Evolutionary conservation across 2,797 vertebrate genomes (phyloP).

Genomic region (Poliocrania exsul): DNA sequence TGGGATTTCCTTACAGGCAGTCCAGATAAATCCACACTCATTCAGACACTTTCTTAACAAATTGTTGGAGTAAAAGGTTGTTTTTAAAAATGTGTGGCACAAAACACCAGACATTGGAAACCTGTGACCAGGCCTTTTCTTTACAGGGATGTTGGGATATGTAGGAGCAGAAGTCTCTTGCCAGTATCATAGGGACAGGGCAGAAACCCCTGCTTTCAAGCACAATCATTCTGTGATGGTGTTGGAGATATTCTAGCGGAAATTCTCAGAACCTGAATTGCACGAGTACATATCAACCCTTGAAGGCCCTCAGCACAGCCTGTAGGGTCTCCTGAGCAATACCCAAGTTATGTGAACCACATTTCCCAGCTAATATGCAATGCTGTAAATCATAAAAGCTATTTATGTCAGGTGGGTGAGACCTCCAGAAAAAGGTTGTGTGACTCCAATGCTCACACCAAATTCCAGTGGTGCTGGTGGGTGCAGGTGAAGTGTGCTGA

Average conservation of each 20-base stretch:
- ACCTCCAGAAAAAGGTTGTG: background rate
- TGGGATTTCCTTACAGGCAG: slow-evolving; percentile 55
- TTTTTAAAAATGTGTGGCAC: background rate
- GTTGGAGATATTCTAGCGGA: rapidly evolving
- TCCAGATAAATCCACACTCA: slow-evolving; percentile 46
- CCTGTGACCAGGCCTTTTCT: background rate
- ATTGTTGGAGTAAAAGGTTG: background rate
- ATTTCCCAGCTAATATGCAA: background rate
- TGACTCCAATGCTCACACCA: background rate
- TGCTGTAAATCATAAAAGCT: background rate
- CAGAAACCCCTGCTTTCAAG: background rate
- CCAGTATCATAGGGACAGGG: background rate
- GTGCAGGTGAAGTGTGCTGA: background rate
- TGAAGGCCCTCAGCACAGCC: background rate
- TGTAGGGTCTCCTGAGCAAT: background rate
- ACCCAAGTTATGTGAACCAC: background rate
- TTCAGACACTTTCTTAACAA: slow-evolving; percentile 13
- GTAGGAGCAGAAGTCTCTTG: background rate
- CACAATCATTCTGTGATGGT: background rate
- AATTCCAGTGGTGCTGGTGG: background rate
- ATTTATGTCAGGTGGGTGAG: background rate
- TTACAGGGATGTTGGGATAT: background rate
- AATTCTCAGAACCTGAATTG: background rate
- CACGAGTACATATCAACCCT: background rate
- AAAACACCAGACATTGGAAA: background rate